Base-by-base conservation (phyloP, 2,797 vertebrate species). In the Morelia viridis region DNA sequence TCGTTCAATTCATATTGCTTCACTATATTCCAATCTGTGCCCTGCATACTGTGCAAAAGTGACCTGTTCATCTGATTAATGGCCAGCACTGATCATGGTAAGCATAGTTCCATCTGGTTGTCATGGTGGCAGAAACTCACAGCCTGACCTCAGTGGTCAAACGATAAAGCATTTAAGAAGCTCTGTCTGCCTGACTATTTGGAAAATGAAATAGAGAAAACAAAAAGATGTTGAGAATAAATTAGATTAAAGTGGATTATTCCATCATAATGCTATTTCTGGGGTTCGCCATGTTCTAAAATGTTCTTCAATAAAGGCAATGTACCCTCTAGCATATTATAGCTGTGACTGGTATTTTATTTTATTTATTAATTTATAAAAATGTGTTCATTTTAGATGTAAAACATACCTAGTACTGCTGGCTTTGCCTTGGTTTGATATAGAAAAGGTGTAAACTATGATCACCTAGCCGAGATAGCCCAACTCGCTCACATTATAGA, bases 81-180 rank as follows among this genome's bases (percentile, higher is more conserved):
- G 62, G 35, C 71, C 87, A 61, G 12, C 28, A 17, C 46, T 71
- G 41, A 89, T 53, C 62, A 71, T 89, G 58, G 35, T 57, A 60
- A 91, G 64, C 87, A 89, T 65, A 56, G 13, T 61, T 76, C 24
- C 13, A 85, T 56, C n/a, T 41, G 80, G 90, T 93, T 91, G 90
- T 93, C 92, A 91, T 93, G 90, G 80, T 76, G 87, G 90, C 90
- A 85, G 62, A 71, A 93, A 89, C 41, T 61, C 90, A 89, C 58
- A 83, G 41, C n/a, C 86, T 89, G 88, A 89, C 88, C 91, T 89
- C 62, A 85, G 2, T 71, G 62, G 62, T 85, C 56, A 10, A 71
- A 62, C 24, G 35, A 89, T 89, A 89, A 89, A 85, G 76, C 64
- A 89, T 31, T 92, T 71, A 85, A 89, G 83, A 68, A 89, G 89